phyloP scores from a whole-genome alignment of 2,113 vertebrate species.

The Misgurnus anguillicaudatus region DNA sequence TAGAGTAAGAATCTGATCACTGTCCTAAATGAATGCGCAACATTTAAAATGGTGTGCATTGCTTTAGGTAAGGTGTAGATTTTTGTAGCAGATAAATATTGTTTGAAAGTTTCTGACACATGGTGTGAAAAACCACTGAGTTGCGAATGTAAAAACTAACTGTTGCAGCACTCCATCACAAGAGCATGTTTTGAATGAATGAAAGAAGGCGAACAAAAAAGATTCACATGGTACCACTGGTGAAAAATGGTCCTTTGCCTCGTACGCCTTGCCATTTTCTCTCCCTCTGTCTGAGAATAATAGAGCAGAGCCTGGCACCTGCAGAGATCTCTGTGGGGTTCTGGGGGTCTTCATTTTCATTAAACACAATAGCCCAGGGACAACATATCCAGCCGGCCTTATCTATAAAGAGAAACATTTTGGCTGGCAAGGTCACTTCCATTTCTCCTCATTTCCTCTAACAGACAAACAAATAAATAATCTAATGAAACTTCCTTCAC shows the following conservation, averaged over 20 bases:
- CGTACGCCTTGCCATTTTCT: conserved; percentile 19
- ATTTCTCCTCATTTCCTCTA: conserved; percentile 45
- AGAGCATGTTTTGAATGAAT: not conserved
- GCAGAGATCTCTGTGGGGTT: conserved; percentile 32
- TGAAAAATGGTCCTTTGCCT: conserved; percentile 1
- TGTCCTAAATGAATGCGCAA: too few species aligned
- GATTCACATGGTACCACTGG: not conserved
- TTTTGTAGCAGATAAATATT: too few species aligned
- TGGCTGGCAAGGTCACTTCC: conserved; percentile 43
- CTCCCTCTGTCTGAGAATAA: conserved; percentile 34
- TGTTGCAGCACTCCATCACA: too few species aligned
- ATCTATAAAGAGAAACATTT: conserved; percentile 42
- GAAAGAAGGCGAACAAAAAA: not conserved
- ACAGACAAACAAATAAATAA: conserved; percentile 44
- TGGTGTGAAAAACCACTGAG: too few species aligned
- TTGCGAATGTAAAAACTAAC: too few species aligned
- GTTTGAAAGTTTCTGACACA: too few species aligned
- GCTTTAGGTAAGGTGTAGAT: too few species aligned
- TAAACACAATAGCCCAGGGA: conserved; percentile 37
- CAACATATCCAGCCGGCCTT: conserved; percentile 30
- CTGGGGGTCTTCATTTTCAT: conserved; percentile 44
- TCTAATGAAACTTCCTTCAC: conserved; percentile 39
- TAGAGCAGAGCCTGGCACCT: conserved; percentile 39
- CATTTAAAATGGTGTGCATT: too few species aligned
- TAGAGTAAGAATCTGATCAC: too few species aligned